Percentiles rank a stretch among this genome's conserved stretches.
Conservation (phyloP, 2,888 invertebrate species). For the Hoplodrina ambigua region DNA sequence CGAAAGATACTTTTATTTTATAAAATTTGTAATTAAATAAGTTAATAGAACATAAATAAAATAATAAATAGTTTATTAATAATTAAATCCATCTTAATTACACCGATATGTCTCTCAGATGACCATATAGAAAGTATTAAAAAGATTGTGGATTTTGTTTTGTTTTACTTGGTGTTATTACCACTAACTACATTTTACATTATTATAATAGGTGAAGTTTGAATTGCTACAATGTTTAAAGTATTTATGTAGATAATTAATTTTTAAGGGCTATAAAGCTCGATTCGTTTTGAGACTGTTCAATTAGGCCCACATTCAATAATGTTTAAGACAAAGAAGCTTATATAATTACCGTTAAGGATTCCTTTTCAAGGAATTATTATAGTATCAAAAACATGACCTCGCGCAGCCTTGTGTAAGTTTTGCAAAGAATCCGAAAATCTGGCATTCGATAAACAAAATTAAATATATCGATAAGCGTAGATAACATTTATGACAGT, state of each 20-base stretch:
- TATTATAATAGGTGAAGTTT: background rate
- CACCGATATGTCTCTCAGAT: background rate
- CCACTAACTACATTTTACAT: background rate
- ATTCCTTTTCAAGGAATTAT: background rate
- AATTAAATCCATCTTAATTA: conserved; percentile 22
- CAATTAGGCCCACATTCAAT: no score
- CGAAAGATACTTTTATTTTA: conserved; percentile 17
- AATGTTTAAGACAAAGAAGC: background rate
- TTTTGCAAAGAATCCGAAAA: conserved; percentile 11
- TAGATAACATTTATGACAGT: background rate
- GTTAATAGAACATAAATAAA: conserved; percentile 27
- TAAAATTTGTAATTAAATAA: conserved; percentile 13
- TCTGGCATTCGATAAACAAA: background rate
- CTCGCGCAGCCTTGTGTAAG: background rate
- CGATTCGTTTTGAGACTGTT: background rate
- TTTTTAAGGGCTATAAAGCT: background rate
- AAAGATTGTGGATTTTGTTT: conserved; percentile 1
- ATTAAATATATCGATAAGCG: background rate
- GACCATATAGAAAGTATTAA: conserved; percentile 5
- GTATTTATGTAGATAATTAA: background rate
- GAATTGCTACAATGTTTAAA: background rate
- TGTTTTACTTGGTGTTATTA: background rate
- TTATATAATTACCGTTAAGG: background rate
- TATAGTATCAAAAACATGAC: background rate
- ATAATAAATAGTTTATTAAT: conserved; percentile 19